Conservation (phyloP, 2,888 invertebrate species). For the Ormia ochracea region DNA sequence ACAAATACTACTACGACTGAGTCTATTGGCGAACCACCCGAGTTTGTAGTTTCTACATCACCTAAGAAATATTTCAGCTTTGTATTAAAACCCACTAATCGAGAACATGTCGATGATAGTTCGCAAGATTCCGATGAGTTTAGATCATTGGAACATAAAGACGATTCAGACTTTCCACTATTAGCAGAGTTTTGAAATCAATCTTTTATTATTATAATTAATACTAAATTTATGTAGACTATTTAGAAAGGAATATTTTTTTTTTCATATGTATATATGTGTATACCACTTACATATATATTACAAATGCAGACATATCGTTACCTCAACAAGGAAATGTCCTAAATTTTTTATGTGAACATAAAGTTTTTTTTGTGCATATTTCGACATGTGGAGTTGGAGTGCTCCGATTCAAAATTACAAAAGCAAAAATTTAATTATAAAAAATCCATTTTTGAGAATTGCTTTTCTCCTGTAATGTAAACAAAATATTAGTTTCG, state of each 20-base stretch:
- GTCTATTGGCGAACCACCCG: conserved; percentile 15
- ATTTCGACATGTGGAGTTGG: too few species aligned
- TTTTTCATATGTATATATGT: neutral
- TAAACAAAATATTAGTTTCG: too few species aligned
- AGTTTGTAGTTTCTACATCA: conserved; percentile 53
- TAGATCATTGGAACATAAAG: conserved; percentile 76
- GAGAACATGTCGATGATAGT: conserved; percentile 47
- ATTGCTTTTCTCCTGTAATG: too few species aligned
- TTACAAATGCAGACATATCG: too few species aligned
- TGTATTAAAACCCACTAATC: conserved; percentile 17
- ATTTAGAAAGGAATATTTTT: conserved; percentile 29
- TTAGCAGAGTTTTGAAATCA: conserved; percentile 69
- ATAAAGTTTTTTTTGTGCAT: too few species aligned
- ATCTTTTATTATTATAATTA: neutral
- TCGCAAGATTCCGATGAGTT: conserved; percentile 76
- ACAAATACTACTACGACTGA: neutral
- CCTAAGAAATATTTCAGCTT: conserved; percentile 44
- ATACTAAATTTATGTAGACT: conserved; percentile 15
- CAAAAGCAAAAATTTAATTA: too few species aligned
- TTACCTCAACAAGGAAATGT: too few species aligned
- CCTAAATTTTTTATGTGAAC: too few species aligned
- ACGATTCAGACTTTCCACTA: conserved; percentile 73
- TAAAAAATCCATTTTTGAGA: too few species aligned
- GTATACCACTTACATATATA: too few species aligned
- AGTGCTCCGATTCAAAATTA: too few species aligned